Conservation (phyloP, 1,140 invertebrate species). For the Aphaenogaster ashmeadi region DNA sequence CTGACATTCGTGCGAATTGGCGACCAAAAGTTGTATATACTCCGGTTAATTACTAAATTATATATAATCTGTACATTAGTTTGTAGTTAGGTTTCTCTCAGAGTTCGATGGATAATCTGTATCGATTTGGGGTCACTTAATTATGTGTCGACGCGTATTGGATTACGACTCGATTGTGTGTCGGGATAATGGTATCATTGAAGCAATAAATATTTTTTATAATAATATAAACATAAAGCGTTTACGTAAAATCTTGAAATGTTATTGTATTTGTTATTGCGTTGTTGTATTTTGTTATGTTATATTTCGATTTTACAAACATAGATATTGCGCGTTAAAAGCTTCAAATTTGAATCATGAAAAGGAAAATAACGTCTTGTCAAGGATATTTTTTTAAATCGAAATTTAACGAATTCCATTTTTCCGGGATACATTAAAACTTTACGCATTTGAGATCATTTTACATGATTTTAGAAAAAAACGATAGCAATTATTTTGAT, state of each 20-base stretch:
- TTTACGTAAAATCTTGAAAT: not conserved
- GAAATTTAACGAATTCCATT: not conserved
- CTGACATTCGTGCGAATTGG: not conserved
- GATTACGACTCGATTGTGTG: not conserved
- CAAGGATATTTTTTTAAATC: not conserved
- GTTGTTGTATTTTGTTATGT: not conserved
- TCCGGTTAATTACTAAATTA: not conserved
- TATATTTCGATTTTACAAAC: not conserved
- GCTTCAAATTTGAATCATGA: not conserved
- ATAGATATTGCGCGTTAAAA: not conserved
- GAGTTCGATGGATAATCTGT: not conserved
- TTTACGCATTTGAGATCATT: not conserved
- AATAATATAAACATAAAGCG: not conserved
- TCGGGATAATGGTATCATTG: not conserved
- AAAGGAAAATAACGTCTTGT: not conserved
- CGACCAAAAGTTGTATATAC: not conserved
- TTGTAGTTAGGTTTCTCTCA: not conserved
- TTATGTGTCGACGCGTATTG: not conserved
- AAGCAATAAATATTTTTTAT: not conserved
- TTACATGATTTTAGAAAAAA: not conserved
- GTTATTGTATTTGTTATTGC: not conserved
- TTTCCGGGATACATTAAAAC: not conserved
- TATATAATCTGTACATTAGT: not conserved
- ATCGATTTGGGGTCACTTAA: slow-evolving; percentile 3
- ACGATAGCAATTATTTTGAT: not conserved